Evolutionary conservation across 2,888 invertebrate species (phyloP).

Genomic region (Phortica magna): DNA sequence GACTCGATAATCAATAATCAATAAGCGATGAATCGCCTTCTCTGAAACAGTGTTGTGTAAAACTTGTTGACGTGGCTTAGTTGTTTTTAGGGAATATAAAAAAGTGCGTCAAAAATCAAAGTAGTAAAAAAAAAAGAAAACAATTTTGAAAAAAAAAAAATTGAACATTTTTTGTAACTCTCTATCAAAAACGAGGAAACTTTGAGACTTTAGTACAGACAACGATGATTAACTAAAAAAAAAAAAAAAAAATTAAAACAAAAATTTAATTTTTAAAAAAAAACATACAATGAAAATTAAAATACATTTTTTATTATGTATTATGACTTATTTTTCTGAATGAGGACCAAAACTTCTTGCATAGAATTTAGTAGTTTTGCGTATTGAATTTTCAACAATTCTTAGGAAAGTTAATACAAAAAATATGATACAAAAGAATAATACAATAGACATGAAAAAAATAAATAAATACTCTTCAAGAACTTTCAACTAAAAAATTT

Average conservation of each 20-base stretch:
- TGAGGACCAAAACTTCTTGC: slow-evolving; percentile 65
- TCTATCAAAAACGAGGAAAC: slow-evolving; percentile 15
- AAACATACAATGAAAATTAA: slow-evolving; percentile 32
- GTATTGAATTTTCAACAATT: slow-evolving; percentile 43
- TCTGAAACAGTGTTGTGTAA: slow-evolving; percentile 28
- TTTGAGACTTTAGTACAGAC: slow-evolving; percentile 40
- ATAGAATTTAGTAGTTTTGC: slow-evolving; percentile 54
- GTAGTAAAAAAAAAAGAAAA: background rate
- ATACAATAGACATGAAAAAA: too few relatives aligned
- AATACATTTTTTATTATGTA: background rate
- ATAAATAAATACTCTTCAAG: too few relatives aligned
- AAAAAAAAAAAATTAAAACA: slow-evolving; percentile 37
- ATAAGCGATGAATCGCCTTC: background rate
- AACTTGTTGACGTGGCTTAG: slow-evolving; percentile 27
- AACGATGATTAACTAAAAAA: slow-evolving; percentile 37
- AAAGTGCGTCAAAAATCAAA: slow-evolving; percentile 16
- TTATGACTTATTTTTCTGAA: slow-evolving; percentile 54
- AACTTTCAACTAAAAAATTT: too few relatives aligned
- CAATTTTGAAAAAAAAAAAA: background rate
- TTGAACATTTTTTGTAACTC: background rate
- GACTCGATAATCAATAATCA: too few relatives aligned
- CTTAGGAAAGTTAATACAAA: background rate
- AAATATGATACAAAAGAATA: too few relatives aligned
- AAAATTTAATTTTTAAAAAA: slow-evolving; percentile 35
- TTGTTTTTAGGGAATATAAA: slow-evolving; percentile 26